Conservation (phyloP, 2,888 invertebrate species). For the Leptopterna dolabrata region DNA sequence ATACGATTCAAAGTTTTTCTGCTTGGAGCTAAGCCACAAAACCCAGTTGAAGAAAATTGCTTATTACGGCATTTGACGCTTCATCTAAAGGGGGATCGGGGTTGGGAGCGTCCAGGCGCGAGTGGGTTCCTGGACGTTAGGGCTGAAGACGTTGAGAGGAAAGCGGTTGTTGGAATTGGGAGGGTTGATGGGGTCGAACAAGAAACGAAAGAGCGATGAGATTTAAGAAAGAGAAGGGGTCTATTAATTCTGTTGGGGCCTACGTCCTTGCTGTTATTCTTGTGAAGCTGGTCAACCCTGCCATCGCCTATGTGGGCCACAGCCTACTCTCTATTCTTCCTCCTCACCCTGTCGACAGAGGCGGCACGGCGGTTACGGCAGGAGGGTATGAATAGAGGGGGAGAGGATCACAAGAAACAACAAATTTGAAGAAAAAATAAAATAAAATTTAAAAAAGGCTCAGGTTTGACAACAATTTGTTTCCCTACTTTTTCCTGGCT, state of each 20-base stretch:
- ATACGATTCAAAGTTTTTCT: slow-evolving; percentile 18
- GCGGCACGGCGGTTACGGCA: neutral
- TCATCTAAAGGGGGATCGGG: neutral
- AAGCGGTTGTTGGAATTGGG: neutral
- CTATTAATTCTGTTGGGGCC: slow-evolving; percentile 32
- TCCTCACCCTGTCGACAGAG: neutral
- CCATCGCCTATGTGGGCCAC: slow-evolving; percentile 40
- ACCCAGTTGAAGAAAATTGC: neutral
- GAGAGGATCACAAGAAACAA: neutral
- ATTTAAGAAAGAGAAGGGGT: slow-evolving; percentile 41
- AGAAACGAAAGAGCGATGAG: neutral
- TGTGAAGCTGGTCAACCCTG: slow-evolving; percentile 49
- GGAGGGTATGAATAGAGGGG: neutral
- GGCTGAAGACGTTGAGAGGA: neutral
- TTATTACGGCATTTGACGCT: slow-evolving; percentile 15
- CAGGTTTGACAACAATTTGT: too few species aligned
- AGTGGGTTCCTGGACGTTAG: neutral
- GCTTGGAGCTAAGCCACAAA: slow-evolving; percentile 15
- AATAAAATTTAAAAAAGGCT: too few species aligned
- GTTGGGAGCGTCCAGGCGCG: neutral
- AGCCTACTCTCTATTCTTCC: slow-evolving; percentile 43
- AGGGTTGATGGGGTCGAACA: neutral
- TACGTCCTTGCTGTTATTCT: slow-evolving; percentile 52
- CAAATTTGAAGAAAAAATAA: neutral
- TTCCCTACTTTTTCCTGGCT: too few species aligned